A percentile compares a stretch with the other conserved stretches of the same genome.
These are phyloP conservation scores for Drosophila colorata DNA, from an alignment of 2,888 invertebrate genomes.

Conservation along the genomic window DNA sequence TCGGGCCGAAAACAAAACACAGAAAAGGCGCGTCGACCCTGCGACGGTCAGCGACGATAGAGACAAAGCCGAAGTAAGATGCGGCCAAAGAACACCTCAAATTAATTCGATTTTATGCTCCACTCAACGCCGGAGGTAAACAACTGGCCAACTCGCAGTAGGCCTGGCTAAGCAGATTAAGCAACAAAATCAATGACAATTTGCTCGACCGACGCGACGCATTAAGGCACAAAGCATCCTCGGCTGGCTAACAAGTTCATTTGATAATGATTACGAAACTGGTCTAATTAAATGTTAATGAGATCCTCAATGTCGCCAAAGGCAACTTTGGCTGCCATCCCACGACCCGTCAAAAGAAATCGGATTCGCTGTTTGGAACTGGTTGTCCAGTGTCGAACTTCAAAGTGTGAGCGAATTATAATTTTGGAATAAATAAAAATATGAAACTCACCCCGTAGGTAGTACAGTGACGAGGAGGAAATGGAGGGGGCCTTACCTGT, in stretches of 20 bases:
- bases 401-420: constrained; percentile 11
- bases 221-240: constrained; percentile 37
- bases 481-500: constrained; percentile 47
- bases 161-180: constrained; percentile 65
- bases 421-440: constrained; percentile 1
- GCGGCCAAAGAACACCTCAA: constrained; percentile 52
- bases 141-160: constrained; percentile 26
- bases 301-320: constrained; percentile 29
- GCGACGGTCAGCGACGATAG: constrained; percentile 7
- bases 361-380: constrained; percentile 11
- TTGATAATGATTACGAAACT: constrained; percentile 65
- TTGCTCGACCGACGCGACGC: constrained; percentile 47
- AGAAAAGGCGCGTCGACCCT: constrained; percentile 56
- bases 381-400: constrained; percentile 3
- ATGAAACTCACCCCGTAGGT: background rate
- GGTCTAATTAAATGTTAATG: constrained; percentile 76
- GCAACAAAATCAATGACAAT: constrained; percentile 76
- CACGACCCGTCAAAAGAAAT: background rate
- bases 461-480: background rate
- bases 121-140: constrained; percentile 53
- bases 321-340: constrained; percentile 21
- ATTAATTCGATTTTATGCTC: constrained; percentile 79
- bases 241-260: constrained; percentile 59
- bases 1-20: constrained; percentile 38
- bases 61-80: constrained; percentile 26